phyloP scores from a whole-genome alignment of 35 echinoderm and acorn worm genomes.

The Hemicentrotus pulcherrimus region DNA sequence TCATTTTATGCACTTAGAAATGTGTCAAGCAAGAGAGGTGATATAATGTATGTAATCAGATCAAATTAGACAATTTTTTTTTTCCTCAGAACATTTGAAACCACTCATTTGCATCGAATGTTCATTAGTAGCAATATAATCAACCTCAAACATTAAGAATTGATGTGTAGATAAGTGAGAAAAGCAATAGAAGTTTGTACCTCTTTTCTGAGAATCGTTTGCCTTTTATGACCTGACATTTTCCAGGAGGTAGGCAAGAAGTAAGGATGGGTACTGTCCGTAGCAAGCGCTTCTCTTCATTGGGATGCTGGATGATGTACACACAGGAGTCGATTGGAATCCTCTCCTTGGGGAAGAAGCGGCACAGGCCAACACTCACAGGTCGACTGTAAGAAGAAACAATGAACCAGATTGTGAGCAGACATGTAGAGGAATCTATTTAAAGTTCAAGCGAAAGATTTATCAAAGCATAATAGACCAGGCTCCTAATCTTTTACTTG shows the following conservation, averaged over 20 bases:
- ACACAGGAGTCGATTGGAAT: conserved; percentile 48
- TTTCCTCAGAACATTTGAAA: no score
- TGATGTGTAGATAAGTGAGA: background rate
- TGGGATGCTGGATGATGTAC: conserved; percentile 72
- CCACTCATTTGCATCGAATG: no score
- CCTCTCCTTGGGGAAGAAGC: conserved; percentile 55
- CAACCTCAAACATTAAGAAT: background rate
- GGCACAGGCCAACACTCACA: conserved; percentile 64
- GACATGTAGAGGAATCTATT: no score
- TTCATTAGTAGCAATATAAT: no score
- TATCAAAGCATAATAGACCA: no score
- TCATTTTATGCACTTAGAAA: no score
- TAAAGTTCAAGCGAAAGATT: no score
- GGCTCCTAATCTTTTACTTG: no score
- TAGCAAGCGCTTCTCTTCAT: conserved; percentile 64
- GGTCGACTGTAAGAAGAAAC: conserved; percentile 51
- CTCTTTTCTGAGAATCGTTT: conserved; percentile 53
- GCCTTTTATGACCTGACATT: conserved; percentile 69
- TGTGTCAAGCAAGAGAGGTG: no score
- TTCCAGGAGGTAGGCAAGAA: conserved; percentile 55
- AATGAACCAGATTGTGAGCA: no score
- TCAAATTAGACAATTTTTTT: no score
- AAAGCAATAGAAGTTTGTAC: conserved; percentile 26
- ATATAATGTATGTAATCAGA: no score
- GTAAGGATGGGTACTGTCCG: conserved; percentile 69